A percentile compares a stretch with the other conserved stretches of the same genome.
These are phyloP conservation scores for Manduca sexta DNA, from an alignment of 1,140 invertebrate genomes.

Conservation along the genomic window DNA sequence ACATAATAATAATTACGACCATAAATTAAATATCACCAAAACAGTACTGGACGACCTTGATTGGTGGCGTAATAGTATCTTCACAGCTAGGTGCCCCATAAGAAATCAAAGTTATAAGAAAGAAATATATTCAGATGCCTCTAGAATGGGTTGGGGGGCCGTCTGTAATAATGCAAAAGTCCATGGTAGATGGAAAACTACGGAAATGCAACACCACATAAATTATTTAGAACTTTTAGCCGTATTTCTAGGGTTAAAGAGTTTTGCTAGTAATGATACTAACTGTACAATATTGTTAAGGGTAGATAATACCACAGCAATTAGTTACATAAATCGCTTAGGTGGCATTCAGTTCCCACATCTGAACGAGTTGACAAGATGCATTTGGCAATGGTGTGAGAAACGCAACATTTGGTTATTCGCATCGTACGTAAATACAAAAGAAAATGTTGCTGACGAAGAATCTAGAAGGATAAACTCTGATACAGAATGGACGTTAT, in stretches of 20 bases:
- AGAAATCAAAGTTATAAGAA: too few relatives aligned
- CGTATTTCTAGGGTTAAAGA: constrained; percentile 36
- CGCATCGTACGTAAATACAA: constrained; percentile 46
- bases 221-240: constrained; percentile 43
- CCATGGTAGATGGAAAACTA: constrained; percentile 30
- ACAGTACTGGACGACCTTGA: too few relatives aligned
- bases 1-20: too few relatives aligned
- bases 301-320: constrained; percentile 50
- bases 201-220: too few relatives aligned
- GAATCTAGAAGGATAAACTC: constrained; percentile 23
- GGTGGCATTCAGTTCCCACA: constrained; percentile 35
- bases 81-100: too few relatives aligned
- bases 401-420: constrained; percentile 31
- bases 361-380: constrained; percentile 21
- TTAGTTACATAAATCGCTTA: constrained; percentile 45
- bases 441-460: constrained; percentile 28
- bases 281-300: constrained; percentile 37
- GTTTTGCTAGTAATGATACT: constrained; percentile 26
- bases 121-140: too few relatives aligned
- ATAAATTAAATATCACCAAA: too few relatives aligned
- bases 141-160: constrained; percentile 32
- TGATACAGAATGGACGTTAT: constrained; percentile 11
- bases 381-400: constrained; percentile 54
- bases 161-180: constrained; percentile 20
- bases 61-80: too few relatives aligned